Evolutionary conservation across 2,113 vertebrate species (phyloP).

Genomic region (Hydrochoerus hydrochaeris): DNA sequence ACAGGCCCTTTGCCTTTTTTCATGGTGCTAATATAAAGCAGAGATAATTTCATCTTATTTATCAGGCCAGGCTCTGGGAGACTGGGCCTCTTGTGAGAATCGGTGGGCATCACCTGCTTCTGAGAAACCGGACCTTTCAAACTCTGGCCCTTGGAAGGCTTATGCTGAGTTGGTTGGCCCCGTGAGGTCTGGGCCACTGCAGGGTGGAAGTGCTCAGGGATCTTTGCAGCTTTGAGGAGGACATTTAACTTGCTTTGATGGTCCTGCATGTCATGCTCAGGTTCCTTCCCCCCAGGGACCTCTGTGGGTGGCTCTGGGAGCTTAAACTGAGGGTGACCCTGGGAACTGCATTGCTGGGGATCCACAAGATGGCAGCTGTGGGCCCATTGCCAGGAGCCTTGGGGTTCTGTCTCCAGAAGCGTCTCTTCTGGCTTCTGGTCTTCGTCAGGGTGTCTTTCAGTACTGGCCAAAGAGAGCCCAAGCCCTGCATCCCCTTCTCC

Average conservation of each 20-base stretch:
- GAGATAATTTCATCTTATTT: constrained; percentile 62
- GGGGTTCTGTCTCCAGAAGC: not conserved
- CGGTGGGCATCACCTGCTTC: not conserved
- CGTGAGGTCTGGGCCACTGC: not conserved
- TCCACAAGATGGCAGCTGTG: not conserved
- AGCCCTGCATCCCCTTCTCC: constrained; percentile 64
- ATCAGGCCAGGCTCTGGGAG: constrained; percentile 45
- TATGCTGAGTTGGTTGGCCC: not conserved
- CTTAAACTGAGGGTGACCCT: not conserved
- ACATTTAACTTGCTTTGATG: not conserved
- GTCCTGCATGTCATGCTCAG: not conserved
- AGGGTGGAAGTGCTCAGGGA: not conserved
- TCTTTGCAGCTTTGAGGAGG: not conserved
- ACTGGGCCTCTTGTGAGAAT: not conserved
- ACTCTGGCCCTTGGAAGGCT: not conserved
- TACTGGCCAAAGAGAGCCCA: not conserved
- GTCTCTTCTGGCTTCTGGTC: not conserved
- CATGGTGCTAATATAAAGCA: not conserved
- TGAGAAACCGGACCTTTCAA: not conserved
- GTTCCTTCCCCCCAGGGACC: not conserved
- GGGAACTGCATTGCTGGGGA: not conserved
- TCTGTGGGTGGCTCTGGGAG: not conserved
- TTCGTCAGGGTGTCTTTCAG: not conserved
- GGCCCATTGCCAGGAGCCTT: not conserved
- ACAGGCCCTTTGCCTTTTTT: not conserved